A percentile compares a stretch with the other conserved stretches of the same genome.
Evolutionary conservation across 2,888 invertebrate genomes (phyloP).

Genomic region (Scaptomyza cyrtandrae): DNA sequence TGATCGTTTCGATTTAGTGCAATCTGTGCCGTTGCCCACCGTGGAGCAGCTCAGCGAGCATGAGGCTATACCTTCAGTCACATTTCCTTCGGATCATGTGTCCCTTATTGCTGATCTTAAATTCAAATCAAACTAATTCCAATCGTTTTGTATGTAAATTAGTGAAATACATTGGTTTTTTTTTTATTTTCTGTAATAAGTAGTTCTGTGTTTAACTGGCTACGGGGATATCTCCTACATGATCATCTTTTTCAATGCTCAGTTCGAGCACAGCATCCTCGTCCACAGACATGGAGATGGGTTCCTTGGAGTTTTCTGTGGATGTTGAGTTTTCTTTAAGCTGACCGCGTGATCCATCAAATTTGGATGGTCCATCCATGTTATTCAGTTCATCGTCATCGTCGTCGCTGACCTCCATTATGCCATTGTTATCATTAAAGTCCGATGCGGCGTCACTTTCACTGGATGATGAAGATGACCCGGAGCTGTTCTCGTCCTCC

Average conservation of each 20-base stretch:
- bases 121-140: conserved; percentile 56
- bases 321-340: conserved; percentile 61
- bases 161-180: conserved; percentile 19
- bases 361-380: conserved; percentile 44
- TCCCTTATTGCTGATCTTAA: conserved; percentile 93
- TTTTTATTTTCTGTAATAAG: conserved; percentile 6
- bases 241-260: conserved; percentile 81
- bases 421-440: conserved; percentile 55
- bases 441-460: conserved; percentile 55
- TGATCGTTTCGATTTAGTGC: conserved; percentile 87
- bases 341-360: conserved; percentile 46
- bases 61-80: conserved; percentile 93
- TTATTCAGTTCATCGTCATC: conserved; percentile 66
- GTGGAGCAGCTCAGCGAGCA: conserved; percentile 90
- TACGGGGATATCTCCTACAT: conserved; percentile 67
- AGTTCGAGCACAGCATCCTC: conserved; percentile 81
- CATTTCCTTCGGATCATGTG: conserved; percentile 97
- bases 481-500: conserved; percentile 88
- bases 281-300: conserved; percentile 76
- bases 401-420: conserved; percentile 78
- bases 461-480: conserved; percentile 83
- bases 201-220: conserved; percentile 42
- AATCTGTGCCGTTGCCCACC: conserved; percentile 92
- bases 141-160: neutral
- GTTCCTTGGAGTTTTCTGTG: conserved; percentile 72